Evolutionary conservation across 2,113 vertebrate species (phyloP).

Genomic region (Gulo gulo): DNA sequence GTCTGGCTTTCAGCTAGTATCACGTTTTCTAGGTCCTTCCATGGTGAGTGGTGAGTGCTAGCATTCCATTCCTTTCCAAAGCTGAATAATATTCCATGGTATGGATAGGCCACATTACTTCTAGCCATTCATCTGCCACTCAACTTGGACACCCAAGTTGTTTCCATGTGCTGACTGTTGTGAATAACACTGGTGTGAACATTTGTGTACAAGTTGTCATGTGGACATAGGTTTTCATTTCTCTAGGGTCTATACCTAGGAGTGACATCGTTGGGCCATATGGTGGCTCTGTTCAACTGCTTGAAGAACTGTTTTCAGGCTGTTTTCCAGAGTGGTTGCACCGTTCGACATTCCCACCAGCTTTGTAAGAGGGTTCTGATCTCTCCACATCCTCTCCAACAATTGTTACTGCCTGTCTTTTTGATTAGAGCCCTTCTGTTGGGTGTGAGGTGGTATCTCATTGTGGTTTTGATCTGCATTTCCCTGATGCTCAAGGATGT

Average conservation of each 20-base stretch:
- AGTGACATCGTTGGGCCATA: background rate
- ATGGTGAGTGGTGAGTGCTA: no score
- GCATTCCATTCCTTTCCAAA: background rate
- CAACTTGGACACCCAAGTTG: background rate
- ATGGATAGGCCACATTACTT: background rate
- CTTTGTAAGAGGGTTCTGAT: background rate
- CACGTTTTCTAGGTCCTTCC: background rate
- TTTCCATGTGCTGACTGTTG: background rate
- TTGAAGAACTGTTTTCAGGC: background rate
- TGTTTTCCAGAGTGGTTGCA: background rate
- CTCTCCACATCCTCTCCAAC: background rate
- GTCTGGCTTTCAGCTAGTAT: background rate
- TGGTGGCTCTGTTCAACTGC: background rate
- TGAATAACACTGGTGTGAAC: background rate
- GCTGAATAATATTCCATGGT: background rate
- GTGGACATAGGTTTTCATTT: background rate
- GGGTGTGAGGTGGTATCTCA: background rate
- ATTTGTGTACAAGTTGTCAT: background rate
- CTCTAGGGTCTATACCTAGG: background rate
- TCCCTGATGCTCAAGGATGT: background rate
- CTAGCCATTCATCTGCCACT: background rate
- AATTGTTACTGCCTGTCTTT: background rate
- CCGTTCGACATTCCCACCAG: background rate
- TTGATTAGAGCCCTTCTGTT: background rate
- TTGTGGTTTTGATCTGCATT: background rate